Evolutionary conservation across 2,888 invertebrate genomes (phyloP).

Genomic region (Auanema freiburgensis): DNA sequence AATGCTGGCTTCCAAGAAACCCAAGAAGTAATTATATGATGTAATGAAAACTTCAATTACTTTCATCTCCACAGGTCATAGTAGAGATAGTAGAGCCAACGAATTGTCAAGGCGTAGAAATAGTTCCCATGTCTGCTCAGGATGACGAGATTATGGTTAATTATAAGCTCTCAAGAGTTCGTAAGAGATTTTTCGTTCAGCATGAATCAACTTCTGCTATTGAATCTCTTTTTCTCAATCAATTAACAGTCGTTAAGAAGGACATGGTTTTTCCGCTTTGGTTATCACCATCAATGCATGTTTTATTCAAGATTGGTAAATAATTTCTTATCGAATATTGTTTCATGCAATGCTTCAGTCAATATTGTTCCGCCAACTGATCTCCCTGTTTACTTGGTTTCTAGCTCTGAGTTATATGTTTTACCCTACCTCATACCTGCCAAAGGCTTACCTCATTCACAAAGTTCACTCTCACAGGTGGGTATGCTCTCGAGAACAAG

Average conservation of each 20-base stretch:
- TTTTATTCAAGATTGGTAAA: constrained; percentile 45
- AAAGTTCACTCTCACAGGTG: too few species aligned
- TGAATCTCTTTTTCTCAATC: constrained; percentile 50
- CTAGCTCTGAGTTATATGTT: constrained; percentile 44
- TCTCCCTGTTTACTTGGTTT: constrained; percentile 31
- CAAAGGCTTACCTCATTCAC: not conserved
- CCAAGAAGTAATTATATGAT: constrained; percentile 32
- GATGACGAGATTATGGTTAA: constrained; percentile 45
- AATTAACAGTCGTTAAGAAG: constrained; percentile 49
- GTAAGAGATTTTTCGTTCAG: constrained; percentile 13
- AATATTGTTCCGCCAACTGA: constrained; percentile 37
- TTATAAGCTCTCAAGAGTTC: not conserved
- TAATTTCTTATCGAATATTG: not conserved
- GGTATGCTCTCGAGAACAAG: too few species aligned
- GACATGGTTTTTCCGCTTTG: constrained; percentile 51
- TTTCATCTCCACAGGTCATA: constrained; percentile 33
- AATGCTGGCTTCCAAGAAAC: constrained; percentile 40
- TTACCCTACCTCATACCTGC: constrained; percentile 8
- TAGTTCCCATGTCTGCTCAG: constrained; percentile 35
- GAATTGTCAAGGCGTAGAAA: constrained; percentile 38
- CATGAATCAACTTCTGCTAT: constrained; percentile 33
- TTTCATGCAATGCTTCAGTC: constrained; percentile 21
- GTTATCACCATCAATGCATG: constrained; percentile 39
- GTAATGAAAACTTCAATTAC: not conserved
- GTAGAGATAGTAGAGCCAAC: constrained; percentile 35